A percentile compares a stretch with the other conserved stretches of the same genome.
Conservation (phyloP, 2,888 invertebrate genomes). For the Melinopterus prodromus region DNA sequence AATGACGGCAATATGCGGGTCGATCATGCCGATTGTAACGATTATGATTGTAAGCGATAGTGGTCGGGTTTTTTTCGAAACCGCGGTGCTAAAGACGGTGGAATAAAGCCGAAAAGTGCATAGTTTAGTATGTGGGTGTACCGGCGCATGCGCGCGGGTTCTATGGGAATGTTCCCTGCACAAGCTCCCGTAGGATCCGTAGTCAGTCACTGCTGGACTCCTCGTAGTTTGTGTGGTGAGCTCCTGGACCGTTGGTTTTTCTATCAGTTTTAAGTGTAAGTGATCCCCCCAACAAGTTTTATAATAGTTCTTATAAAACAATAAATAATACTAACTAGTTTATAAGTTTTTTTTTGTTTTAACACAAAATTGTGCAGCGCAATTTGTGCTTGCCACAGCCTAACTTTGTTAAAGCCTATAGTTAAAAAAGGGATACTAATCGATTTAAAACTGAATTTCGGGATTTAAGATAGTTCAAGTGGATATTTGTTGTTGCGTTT, state of each 20-base stretch:
- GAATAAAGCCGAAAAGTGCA: slow-evolving; percentile 29
- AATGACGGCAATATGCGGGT: neutral
- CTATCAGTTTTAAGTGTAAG: slow-evolving; percentile 55
- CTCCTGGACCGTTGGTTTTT: slow-evolving; percentile 59
- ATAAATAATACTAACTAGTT: neutral
- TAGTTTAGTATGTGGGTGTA: slow-evolving; percentile 30
- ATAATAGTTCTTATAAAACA: neutral
- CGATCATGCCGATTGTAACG: no score
- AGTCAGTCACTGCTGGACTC: slow-evolving; percentile 60
- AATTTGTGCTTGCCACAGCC: no score
- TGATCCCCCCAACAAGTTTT: slow-evolving; percentile 37
- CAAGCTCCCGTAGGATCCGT: slow-evolving; percentile 35
- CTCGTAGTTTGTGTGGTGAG: slow-evolving; percentile 60
- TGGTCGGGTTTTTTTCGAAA: neutral
- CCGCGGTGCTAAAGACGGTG: neutral
- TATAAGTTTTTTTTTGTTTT: slow-evolving; percentile 8
- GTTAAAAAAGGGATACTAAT: neutral
- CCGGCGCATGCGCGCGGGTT: slow-evolving; percentile 45
- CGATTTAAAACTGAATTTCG: no score
- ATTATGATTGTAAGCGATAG: neutral
- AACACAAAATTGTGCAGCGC: no score
- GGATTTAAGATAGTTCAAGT: no score
- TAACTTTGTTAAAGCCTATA: neutral
- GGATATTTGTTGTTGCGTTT: neutral
- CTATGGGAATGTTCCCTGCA: slow-evolving; percentile 40